Evolutionary conservation across 2,113 vertebrate species (phyloP).

Genomic region (Dolichallabes microphthalmus): DNA sequence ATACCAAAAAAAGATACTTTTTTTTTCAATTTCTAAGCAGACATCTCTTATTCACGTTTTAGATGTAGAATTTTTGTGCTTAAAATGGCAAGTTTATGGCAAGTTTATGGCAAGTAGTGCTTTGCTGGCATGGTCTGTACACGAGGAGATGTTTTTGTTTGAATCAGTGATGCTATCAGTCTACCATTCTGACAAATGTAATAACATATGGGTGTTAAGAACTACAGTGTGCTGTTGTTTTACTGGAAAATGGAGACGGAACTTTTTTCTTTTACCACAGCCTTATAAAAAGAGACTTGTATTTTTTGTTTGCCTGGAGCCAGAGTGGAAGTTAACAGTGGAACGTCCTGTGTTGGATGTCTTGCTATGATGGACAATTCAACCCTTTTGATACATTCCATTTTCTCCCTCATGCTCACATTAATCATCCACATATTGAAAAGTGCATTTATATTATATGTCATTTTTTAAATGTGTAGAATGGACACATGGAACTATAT

Average conservation of each 20-base stretch:
- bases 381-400: neutral
- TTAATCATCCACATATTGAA: neutral
- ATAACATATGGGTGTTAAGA: slow-evolving; percentile 57
- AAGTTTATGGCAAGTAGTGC: neutral
- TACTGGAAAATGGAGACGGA: slow-evolving; percentile 50
- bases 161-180: slow-evolving; percentile 53
- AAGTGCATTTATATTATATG: neutral
- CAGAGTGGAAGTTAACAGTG: slow-evolving; percentile 58
- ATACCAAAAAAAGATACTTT: neutral
- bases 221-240: slow-evolving; percentile 40
- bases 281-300: slow-evolving; percentile 55
- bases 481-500: neutral
- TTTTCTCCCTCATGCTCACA: neutral
- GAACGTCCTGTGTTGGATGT: slow-evolving; percentile 60
- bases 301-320: slow-evolving; percentile 53
- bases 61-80: slow-evolving; percentile 4
- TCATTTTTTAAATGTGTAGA: neutral
- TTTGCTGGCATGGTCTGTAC: slow-evolving; percentile 30
- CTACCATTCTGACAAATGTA: slow-evolving; percentile 58
- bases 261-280: slow-evolving; percentile 58
- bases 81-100: slow-evolving; percentile 53
- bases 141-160: slow-evolving; percentile 49
- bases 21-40: neutral
- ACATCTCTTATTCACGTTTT: slow-evolving; percentile 37
- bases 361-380: slow-evolving; percentile 37